Conservation (phyloP, 2,797 vertebrate species). For the Diplodus puntazzo region DNA sequence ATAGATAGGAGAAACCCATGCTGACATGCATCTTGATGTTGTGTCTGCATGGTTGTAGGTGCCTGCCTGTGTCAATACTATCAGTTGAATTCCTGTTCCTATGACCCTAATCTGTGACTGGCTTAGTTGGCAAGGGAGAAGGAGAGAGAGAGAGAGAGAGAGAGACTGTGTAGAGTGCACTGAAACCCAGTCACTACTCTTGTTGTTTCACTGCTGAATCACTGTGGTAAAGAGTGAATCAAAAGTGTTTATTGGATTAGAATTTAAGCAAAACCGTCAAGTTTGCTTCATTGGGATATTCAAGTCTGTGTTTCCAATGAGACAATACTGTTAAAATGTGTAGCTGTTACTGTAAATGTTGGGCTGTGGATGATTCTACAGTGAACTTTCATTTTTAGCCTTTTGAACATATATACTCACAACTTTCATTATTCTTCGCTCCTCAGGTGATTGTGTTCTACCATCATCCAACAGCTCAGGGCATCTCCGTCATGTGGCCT, state of each 20-base stretch:
- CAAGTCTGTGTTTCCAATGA: not conserved
- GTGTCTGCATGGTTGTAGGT: not conserved
- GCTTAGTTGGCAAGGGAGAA: constrained; percentile 54
- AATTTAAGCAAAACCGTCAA: not conserved
- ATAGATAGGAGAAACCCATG: too few relatives aligned
- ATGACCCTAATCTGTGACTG: constrained; percentile 72
- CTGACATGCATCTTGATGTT: not conserved
- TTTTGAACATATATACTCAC: not conserved
- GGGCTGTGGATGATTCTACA: not conserved
- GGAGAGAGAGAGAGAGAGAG: not conserved
- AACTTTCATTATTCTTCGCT: not conserved
- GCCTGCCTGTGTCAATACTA: constrained; percentile 17
- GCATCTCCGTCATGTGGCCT: constrained; percentile 90
- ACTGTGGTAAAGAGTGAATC: not conserved
- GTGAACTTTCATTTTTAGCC: not conserved
- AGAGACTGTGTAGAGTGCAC: not conserved
- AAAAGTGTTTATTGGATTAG: not conserved
- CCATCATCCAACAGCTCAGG: constrained; percentile 88
- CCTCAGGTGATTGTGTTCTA: constrained; percentile 96
- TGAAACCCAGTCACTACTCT: not conserved
- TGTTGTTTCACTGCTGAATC: not conserved
- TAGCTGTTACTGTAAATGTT: not conserved
- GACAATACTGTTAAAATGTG: not conserved
- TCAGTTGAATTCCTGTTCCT: constrained; percentile 49
- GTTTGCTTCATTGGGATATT: not conserved